Conservation (phyloP, 2,113 vertebrate genomes). For the Gracilinanus agilis region DNA sequence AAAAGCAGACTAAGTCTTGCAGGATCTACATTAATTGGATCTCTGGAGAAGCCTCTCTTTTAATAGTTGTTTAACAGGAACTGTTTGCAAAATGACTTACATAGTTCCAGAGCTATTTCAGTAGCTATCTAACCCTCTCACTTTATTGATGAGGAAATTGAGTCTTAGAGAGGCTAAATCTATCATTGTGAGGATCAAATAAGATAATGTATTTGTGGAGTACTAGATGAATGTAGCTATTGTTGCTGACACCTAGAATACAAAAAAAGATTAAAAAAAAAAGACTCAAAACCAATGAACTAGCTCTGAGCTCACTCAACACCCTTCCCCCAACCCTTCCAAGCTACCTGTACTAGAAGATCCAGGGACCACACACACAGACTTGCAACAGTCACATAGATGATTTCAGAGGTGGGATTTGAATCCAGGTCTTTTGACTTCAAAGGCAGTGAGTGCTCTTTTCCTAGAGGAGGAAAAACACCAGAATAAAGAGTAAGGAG, state of each 20-base stretch:
- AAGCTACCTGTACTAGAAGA: no score
- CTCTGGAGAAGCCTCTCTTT: no score
- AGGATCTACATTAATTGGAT: not conserved
- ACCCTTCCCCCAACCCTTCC: no score
- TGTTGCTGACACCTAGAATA: no score
- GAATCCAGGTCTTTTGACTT: not conserved
- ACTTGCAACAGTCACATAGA: not conserved
- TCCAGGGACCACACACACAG: no score
- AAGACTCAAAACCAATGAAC: no score
- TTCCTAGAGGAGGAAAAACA: not conserved
- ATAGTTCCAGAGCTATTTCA: not conserved
- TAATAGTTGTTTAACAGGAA: not conserved
- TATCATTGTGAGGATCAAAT: not conserved
- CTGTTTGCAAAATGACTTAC: not conserved
- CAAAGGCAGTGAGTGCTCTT: not conserved
- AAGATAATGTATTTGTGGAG: not conserved
- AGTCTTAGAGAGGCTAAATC: not conserved
- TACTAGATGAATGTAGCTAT: not conserved
- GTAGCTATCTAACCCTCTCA: not conserved
- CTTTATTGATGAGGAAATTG: not conserved
- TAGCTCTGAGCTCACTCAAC: no score
- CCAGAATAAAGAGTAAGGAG: not conserved
- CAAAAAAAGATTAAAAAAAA: no score
- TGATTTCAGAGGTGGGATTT: not conserved
- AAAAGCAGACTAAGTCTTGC: not conserved